Percentiles rank a stretch among this genome's conserved stretches.
These are phyloP conservation scores for Crotalus viridis DNA, from an alignment of 2,113 vertebrate genomes.

Conservation along the genomic window DNA sequence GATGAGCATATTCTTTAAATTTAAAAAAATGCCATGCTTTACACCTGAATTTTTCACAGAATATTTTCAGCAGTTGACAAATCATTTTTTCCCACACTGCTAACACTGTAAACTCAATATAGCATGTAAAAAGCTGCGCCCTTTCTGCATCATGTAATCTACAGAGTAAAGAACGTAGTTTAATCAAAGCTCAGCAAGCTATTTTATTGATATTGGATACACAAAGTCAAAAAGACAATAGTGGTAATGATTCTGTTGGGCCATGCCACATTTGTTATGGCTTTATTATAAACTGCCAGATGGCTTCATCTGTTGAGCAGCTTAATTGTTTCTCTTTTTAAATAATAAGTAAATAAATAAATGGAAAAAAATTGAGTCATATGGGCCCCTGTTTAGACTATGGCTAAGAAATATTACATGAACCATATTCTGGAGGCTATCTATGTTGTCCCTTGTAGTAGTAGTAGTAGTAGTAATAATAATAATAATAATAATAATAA, in stretches of 20 bases:
- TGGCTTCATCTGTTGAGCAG: not conserved
- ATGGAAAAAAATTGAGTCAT: not conserved
- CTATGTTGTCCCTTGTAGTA: not conserved
- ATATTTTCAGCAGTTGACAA: not conserved
- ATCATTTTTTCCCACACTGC: not conserved
- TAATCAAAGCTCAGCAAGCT: conserved; percentile 18
- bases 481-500: too few relatives aligned
- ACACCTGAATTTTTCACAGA: conserved; percentile 5
- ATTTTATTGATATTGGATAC: not conserved
- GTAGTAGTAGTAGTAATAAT: too few relatives aligned
- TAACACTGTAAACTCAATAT: not conserved
- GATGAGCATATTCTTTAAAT: not conserved
- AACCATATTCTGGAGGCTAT: not conserved
- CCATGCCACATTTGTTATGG: not conserved
- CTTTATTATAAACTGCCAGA: not conserved
- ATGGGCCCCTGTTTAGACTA: not conserved
- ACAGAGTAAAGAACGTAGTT: not conserved
- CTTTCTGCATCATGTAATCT: not conserved
- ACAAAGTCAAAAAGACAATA: not conserved
- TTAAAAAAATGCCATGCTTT: not conserved
- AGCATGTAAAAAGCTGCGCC: not conserved
- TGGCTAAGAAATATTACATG: not conserved
- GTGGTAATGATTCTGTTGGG: not conserved
- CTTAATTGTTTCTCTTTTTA: not conserved
- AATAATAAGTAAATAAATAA: not conserved